Evolutionary conservation across 2,888 invertebrate genomes (phyloP), one percentile per base, ranked within the genome.

Genomic region (Allygus modestus): DNA sequence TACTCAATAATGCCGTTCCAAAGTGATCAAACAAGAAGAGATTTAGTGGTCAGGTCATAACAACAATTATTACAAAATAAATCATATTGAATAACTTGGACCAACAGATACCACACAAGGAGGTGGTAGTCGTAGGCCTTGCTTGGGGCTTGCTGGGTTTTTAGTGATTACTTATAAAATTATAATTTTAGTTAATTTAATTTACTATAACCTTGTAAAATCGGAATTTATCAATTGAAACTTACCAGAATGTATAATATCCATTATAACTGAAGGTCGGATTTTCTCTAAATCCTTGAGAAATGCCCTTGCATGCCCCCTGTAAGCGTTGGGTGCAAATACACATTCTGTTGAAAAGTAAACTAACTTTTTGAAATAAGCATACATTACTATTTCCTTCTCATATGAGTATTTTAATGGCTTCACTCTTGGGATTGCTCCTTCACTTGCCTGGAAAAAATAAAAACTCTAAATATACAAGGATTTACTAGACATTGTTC

Each of bases 321-420:
- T 93, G 90, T 99, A 99, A 0, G 99, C 99, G 92, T 99, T 98
- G 0, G 99, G 99, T 0, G 99, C 97, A 92, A 99, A 99, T 75
- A 98, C 95, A 91, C 99, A 99, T 91, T 99, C 99, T 0, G 99
- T 99, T 0, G 99, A 99, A 91, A 99, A 99, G 90, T 99, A 99
- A 11, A 99, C 95, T 37, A 99, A 91, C 89, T 97, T 96, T 90
- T 97, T 97, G 90, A 97, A 99, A 90, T 99, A 97, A 0, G 99
- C 99, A 91, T 99, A 99, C 97, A 99, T 98, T 0, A 99, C 99
- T 89, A 99, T 99, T 92, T 99, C 99, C 89, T 99, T 99, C 90
- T 99, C 99, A 90, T 99, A 99, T 0, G 98, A 95, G 90, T 99
- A 99, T 90, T 99, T 99, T 58, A 99, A 93, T 0, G 99, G 99